A percentile compares a stretch with the other conserved stretches of the same genome.
phyloP scores from a whole-genome alignment of 1,140 invertebrate genomes.

The Oryctes rhinoceros region DNA sequence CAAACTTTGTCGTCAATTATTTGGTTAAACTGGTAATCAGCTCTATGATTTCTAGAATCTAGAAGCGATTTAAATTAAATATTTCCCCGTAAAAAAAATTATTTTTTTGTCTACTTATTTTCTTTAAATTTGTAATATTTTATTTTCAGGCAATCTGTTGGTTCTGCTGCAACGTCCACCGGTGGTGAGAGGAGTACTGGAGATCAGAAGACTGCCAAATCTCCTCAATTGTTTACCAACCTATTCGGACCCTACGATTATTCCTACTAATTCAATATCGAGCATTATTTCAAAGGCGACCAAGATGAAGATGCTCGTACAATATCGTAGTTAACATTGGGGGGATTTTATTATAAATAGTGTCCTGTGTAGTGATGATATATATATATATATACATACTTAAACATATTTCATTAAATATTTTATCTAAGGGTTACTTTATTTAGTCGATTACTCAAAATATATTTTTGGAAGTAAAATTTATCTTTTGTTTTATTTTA shows the following conservation, averaged over 20 bases:
- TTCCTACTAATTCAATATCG: not conserved
- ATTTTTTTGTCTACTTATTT: not conserved
- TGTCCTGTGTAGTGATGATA: no score
- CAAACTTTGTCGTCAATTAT: no score
- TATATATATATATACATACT: no score
- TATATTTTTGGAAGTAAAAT: no score
- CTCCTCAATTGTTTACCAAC: constrained; percentile 3
- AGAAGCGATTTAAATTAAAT: no score
- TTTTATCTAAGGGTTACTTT: no score
- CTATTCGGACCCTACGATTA: constrained; percentile 14
- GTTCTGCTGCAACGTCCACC: constrained; percentile 1
- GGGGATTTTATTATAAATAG: not conserved
- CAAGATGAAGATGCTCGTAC: not conserved
- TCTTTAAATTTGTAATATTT: not conserved
- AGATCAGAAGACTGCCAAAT: constrained; percentile 30
- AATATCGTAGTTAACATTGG: not conserved
- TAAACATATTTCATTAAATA: no score
- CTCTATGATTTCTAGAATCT: no score
- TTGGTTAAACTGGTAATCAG: no score
- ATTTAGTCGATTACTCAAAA: no score
- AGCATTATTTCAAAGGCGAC: not conserved
- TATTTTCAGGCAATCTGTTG: constrained; percentile 41
- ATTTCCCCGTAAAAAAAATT: not conserved
- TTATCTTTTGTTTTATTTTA: no score
- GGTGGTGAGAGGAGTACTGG: constrained; percentile 27